Base-by-base conservation (phyloP, 2,888 invertebrate genomes). In the Cosmia pyralina region DNA sequence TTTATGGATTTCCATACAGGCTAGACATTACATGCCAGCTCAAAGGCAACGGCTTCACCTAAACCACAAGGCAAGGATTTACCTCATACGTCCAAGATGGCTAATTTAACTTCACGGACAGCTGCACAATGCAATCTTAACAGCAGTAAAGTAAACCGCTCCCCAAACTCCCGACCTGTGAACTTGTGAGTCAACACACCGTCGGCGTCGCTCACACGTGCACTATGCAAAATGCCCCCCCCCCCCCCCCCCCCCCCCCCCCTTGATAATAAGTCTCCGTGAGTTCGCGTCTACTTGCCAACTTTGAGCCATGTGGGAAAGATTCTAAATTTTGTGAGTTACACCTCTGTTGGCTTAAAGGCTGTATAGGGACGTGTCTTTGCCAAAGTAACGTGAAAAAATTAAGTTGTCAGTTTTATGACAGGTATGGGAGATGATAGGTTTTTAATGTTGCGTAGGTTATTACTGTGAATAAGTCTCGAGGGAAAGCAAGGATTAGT, bases 211-310 rank as follows among this genome's bases (percentile, higher is more conserved):
- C 55, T 68, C 76, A 69, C 72, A 81, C 72, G 78, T 81, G 82
- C 78, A 63, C 69, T 83, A 83, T 87, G 85, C 85, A 85, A 85
- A 72, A 87, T 85, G 69, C 64, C 74, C 59, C n/a, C 48, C 53
- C 50, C 71, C 79, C 79, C 28, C 28, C 28, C 28, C 28, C 28
- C 28, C 28, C 28, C 28, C 28, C 28, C 28, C 28, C 28, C 75
- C n/a, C n/a, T 66, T 65, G 71, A 64, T 79, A 78, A 84, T 77
- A 77, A 66, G 69, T 81, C 82, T 77, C 46, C 63, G 62, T 58
- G 77, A 82, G 72, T 77, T 84, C 22, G n/a, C 69, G 50, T 70
- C 62, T 69, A 84, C 68, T 86, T 78, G 68, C 64, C 71, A 81
- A 84, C 72, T 84, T 78, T 70, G 52, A 75, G 52, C 50, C 79